These are phyloP conservation scores for Scaptomyza hsui DNA, from an alignment of 1,140 invertebrate genomes.

Conservation along the genomic window DNA sequence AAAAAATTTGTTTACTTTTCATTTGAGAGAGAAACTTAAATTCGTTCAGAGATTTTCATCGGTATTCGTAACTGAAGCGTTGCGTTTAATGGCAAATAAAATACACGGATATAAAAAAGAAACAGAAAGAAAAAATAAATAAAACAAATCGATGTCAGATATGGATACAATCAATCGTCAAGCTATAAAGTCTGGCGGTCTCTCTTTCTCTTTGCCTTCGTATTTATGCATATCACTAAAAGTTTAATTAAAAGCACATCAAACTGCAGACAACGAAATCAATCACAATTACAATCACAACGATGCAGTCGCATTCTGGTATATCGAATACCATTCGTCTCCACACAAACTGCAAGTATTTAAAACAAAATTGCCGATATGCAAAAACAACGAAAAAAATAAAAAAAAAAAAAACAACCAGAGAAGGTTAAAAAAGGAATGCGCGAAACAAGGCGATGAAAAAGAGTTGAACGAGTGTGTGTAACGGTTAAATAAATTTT, in stretches of 20 bases:
- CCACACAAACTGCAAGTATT: slow-evolving; percentile 7
- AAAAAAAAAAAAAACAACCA: too few relatives aligned
- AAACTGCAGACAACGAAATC: slow-evolving; percentile 68
- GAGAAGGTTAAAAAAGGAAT: slow-evolving; percentile 52
- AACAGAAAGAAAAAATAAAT: too few relatives aligned
- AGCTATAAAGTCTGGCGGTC: neutral
- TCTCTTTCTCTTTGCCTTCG: neutral
- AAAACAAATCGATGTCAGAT: slow-evolving; percentile 8
- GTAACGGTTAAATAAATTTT: neutral
- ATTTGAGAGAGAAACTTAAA: slow-evolving; percentile 66
- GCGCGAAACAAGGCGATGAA: slow-evolving; percentile 7
- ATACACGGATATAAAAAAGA: slow-evolving; percentile 7
- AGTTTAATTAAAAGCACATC: slow-evolving; percentile 78
- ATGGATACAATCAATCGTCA: slow-evolving; percentile 23
- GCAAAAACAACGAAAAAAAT: slow-evolving; percentile 32
- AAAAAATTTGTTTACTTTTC: slow-evolving; percentile 70
- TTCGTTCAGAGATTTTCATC: slow-evolving; percentile 48
- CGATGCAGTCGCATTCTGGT: slow-evolving; percentile 12
- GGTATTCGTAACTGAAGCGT: slow-evolving; percentile 28
- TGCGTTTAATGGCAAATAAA: slow-evolving; percentile 10
- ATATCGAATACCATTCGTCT: neutral
- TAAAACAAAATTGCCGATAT: slow-evolving; percentile 52
- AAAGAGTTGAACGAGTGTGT: neutral
- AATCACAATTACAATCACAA: slow-evolving; percentile 79
- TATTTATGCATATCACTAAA: slow-evolving; percentile 68